Conservation (phyloP, 2,797 vertebrate species). For the Morus bassanus region DNA sequence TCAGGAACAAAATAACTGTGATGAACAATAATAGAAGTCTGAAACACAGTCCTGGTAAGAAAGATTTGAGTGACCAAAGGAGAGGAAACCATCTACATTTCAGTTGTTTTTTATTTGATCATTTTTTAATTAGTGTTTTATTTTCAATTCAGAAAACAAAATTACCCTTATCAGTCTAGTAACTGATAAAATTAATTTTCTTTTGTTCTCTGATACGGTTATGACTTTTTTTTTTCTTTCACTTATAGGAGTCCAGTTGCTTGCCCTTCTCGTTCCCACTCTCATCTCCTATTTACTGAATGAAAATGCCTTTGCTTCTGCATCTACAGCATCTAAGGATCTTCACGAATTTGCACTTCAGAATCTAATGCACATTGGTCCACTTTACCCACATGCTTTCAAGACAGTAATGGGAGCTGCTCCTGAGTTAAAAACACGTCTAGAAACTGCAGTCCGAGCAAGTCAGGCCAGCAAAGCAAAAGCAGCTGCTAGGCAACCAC, state of each 20-base stretch:
- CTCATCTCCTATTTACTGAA: slow-evolving; percentile 96
- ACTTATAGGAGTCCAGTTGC: slow-evolving; percentile 87
- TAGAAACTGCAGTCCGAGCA: slow-evolving; percentile 93
- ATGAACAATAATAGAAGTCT: background rate
- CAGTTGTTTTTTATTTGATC: background rate
- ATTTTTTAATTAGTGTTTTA: background rate
- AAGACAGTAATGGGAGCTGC: slow-evolving; percentile 95
- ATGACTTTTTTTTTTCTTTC: background rate
- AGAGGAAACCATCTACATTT: background rate
- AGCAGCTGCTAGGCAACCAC: slow-evolving; percentile 85
- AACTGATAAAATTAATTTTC: background rate
- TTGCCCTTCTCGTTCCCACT: slow-evolving; percentile 94
- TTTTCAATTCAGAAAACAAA: background rate
- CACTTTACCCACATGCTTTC: slow-evolving; percentile 95
- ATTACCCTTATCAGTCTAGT: background rate
- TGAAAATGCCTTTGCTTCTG: slow-evolving; percentile 88
- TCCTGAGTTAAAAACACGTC: slow-evolving; percentile 92
- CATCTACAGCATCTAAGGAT: slow-evolving; percentile 83
- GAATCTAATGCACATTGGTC: slow-evolving; percentile 96
- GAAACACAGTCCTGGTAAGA: background rate
- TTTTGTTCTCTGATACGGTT: background rate
- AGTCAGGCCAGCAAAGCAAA: slow-evolving; percentile 96
- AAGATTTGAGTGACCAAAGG: background rate
- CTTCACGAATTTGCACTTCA: slow-evolving; percentile 97
- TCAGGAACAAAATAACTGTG: background rate